Conservation (phyloP, 2,797 vertebrate species). For the Aselliscus stoliczkanus region DNA sequence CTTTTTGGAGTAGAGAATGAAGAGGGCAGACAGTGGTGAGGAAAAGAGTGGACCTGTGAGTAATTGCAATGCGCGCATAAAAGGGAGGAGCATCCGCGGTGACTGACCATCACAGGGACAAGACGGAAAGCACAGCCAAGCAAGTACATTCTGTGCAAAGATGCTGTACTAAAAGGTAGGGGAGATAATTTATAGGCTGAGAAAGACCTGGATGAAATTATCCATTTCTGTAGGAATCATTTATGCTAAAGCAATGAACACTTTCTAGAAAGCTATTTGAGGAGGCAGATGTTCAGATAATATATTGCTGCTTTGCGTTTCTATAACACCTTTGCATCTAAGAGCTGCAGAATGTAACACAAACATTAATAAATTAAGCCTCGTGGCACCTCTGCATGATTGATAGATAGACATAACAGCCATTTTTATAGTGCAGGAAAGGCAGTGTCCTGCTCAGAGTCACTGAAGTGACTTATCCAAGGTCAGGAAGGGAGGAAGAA, state of each 20-base stretch:
- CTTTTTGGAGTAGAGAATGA: background rate
- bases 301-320: conserved; percentile 47
- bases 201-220: background rate
- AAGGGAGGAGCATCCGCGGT: accelerated
- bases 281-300: conserved; percentile 46
- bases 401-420: background rate
- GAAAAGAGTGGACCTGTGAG: background rate
- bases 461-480: conserved; percentile 40
- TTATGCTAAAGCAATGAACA: conserved; percentile 1
- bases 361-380: conserved; percentile 59
- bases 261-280: conserved; percentile 19
- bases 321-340: conserved; percentile 12
- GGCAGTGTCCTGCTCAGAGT: conserved; percentile 16
- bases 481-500: background rate
- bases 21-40: accelerated
- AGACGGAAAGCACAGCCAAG: background rate
- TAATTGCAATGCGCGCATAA: accelerated
- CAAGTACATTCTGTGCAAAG: background rate
- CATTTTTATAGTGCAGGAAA: conserved; percentile 1
- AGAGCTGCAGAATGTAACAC: conserved; percentile 11
- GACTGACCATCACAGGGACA: too few species aligned
- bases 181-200: background rate
- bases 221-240: conserved; percentile 30
- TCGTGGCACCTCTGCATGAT: conserved; percentile 6
- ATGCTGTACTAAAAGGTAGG: background rate